Base-by-base conservation (phyloP, 2,797 vertebrate species). In the Pseudotriccus pelzelni region DNA sequence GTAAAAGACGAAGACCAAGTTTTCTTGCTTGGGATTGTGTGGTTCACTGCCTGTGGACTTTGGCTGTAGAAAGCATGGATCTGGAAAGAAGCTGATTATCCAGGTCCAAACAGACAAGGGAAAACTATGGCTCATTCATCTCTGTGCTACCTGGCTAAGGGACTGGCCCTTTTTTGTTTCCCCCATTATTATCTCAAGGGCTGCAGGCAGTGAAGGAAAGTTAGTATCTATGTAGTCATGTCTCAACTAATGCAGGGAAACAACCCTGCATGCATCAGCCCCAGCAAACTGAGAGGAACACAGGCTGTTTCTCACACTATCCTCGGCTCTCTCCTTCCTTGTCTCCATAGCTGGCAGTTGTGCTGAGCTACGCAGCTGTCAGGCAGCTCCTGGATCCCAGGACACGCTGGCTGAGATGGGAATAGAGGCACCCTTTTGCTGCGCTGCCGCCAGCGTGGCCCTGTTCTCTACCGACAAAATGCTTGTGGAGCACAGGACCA, bases 121-220 rank as follows among this genome's bases (percentile, higher is more conserved):
- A 75, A 91, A 63, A 63, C 62, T 74, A 76, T 70, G 87, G 94
- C 96, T 94, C 83, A 50, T 30, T 88, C 87, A 93, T 55, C 89
- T 95, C 87, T 83, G 64, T 84, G 87, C 73, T 73, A 18, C 39
- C 43, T 59, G 59, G 28, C 37, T 41, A 78, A 39, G 18, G 56
- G 66, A 66, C 56, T 17, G 25, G 49, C 66, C 56, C 34, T 88
- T 78, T 78, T 52, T 70, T 5, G 4, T 62, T 46, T 44, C 63
- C 41, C 55, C 23, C 82, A 81, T 2, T 8, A 7, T 77, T 11
- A 82, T 20, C 41, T 28, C 19, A 44, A 85, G 60, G 47, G 44
- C 63, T 80, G 60, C 46, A 68, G 59, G 67, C 52, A 93, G 67
- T 36, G 72, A 83, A 30, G 6, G 22, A 1, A 87, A 60, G 60